Percentiles rank a stretch among this genome's conserved stretches.
These are phyloP conservation scores for Micromussa lordhowensis DNA, from an alignment of 92 coral and sea anemone species.

Conservation along the genomic window DNA sequence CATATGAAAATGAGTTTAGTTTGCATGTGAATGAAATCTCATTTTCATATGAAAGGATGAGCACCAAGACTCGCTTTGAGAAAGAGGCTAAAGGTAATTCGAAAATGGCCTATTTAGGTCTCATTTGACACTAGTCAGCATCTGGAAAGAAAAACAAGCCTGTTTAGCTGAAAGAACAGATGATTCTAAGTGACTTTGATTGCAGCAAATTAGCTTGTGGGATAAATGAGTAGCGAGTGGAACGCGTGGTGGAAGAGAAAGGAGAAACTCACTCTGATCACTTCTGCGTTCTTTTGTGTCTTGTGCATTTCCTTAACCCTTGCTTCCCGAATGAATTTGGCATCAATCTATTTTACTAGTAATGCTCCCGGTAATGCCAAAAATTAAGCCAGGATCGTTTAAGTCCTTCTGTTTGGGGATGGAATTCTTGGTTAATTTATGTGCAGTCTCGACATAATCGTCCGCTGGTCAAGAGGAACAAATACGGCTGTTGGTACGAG, in stretches of 20 bases:
- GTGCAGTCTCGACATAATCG: not conserved
- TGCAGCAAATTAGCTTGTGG: not conserved
- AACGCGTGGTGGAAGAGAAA: not conserved
- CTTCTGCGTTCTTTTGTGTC: not conserved
- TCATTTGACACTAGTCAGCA: too few relatives aligned
- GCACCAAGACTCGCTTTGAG: too few relatives aligned
- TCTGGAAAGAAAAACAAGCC: not conserved
- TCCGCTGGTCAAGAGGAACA: not conserved
- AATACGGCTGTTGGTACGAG: not conserved
- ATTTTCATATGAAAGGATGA: too few relatives aligned
- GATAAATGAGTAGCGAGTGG: not conserved
- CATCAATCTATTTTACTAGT: not conserved
- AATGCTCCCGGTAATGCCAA: not conserved
- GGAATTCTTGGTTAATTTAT: not conserved
- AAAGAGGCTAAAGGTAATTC: too few relatives aligned
- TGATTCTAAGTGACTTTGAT: too few relatives aligned
- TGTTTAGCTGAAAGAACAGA: too few relatives aligned
- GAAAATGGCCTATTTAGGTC: too few relatives aligned
- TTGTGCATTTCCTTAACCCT: not conserved
- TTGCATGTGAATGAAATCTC: too few relatives aligned
- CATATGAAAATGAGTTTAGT: too few relatives aligned
- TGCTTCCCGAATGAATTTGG: not conserved
- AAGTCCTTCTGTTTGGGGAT: not conserved
- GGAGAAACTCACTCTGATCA: not conserved
- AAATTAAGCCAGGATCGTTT: not conserved